phyloP scores from a whole-genome alignment of 2,797 vertebrate species.

The Garrulus glandarius region DNA sequence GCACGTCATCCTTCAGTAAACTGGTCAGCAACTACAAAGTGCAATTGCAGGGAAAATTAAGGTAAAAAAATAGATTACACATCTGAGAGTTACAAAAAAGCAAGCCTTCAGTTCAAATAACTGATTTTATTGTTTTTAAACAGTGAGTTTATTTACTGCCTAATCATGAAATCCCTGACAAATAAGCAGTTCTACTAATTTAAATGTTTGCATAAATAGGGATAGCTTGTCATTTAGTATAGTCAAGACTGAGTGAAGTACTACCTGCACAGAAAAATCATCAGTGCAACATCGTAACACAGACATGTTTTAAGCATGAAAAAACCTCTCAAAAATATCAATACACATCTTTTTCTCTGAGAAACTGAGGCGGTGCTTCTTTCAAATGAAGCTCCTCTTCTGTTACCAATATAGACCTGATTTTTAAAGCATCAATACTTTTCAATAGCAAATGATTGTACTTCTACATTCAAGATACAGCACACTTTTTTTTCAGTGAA shows the following conservation, averaged over 20 bases:
- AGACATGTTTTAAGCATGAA: not conserved
- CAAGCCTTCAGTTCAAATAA: slow-evolving; percentile 1
- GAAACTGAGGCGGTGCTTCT: not conserved
- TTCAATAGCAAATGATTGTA: slow-evolving; percentile 21
- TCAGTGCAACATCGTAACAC: not conserved
- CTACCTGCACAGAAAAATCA: not conserved
- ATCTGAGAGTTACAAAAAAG: slow-evolving; percentile 5
- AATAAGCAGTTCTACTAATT: slow-evolving; percentile 9
- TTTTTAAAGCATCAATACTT: slow-evolving; percentile 24
- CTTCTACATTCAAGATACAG: slow-evolving; percentile 55
- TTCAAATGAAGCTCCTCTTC: not conserved
- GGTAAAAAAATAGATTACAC: slow-evolving; percentile 16
- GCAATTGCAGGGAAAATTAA: not conserved
- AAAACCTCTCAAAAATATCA: slow-evolving; percentile 4
- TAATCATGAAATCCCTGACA: slow-evolving; percentile 33
- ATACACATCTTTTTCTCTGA: not conserved
- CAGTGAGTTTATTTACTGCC: slow-evolving; percentile 18
- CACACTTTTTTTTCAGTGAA: not conserved
- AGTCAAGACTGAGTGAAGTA: not conserved
- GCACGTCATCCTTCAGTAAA: not conserved
- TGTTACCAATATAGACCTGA: not conserved
- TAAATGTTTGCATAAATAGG: slow-evolving; percentile 30
- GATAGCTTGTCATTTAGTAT: not conserved
- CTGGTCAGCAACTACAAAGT: not conserved
- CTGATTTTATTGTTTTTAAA: not conserved